Conservation (phyloP, 2,888 invertebrate species). For the Metallyticus violacea region DNA sequence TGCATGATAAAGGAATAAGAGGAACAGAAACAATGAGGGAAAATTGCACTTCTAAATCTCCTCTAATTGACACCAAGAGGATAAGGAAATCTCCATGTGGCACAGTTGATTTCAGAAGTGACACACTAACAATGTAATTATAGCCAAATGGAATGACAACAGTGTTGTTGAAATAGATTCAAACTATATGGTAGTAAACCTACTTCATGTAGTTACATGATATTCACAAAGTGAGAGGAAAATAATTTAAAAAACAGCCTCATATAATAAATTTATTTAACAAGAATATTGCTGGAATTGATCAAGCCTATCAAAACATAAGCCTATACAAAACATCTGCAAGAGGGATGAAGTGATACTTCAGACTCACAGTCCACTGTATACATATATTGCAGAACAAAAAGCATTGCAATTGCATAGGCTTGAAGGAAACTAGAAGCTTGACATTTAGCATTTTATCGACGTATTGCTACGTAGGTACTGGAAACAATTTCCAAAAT, state of each 20-base stretch:
- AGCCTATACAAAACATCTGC: background rate
- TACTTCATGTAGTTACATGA: background rate
- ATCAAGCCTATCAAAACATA: background rate
- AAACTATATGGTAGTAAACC: background rate
- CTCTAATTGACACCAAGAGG: background rate
- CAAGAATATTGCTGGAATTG: background rate
- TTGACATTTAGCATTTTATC: too few relatives aligned
- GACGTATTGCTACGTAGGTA: too few relatives aligned
- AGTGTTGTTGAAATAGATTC: background rate
- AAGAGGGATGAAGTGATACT: background rate
- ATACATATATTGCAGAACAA: too few relatives aligned
- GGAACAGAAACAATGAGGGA: background rate
- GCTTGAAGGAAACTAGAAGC: too few relatives aligned
- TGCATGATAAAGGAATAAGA: too few relatives aligned
- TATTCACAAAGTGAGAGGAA: background rate
- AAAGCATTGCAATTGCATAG: too few relatives aligned
- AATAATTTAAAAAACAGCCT: background rate
- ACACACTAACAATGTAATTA: background rate
- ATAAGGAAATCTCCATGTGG: background rate
- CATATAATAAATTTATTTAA: background rate
- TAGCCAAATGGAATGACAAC: background rate
- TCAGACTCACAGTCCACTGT: too few relatives aligned
- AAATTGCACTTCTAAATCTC: background rate
- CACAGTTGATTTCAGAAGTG: background rate
- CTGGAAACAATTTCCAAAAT: too few relatives aligned